Evolutionary conservation across 2,797 vertebrate genomes (phyloP), one percentile per base, ranked within the genome.

Genomic region (Iguana delicatissima): DNA sequence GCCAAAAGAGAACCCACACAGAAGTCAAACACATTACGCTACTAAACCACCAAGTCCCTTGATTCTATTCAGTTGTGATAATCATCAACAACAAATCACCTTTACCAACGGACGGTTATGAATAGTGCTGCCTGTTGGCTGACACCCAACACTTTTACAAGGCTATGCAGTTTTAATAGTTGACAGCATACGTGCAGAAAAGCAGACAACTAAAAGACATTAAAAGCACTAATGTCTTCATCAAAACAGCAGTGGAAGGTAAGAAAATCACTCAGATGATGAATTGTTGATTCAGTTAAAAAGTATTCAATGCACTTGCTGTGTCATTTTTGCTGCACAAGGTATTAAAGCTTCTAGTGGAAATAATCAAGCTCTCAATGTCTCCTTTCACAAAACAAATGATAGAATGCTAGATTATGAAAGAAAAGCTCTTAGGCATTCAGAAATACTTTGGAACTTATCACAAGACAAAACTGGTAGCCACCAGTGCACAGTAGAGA

Each of bases 171-270:
- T 62, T 69, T 50, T 42, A 57, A 5, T 42, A 92, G 38, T 35
- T 69, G 80, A 59, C 4, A 52, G 85, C 85, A 83, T 52, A 87
- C 24, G 0, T 90, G 92, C 59, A 13, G 22, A 3, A 52, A 89
- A 64, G 64, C 20, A 64, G 1, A 13, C 0, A 93, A 80, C 35
- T 18, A 0, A 18, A 35, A 84, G n/a, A 74, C 86, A 88, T 91
- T 84, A 91, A 52, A 62, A 93, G 64, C 91, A 86, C 73, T 62
- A 89, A 84, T 52, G n/a, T 74, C 84, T 94, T 91, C 74, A 74
- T 85, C 77, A 88, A 72, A 88, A 89, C 14, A 89, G 46, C 76
- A 38, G 67, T 84, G 64, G 87, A 93, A 84, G 20, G 86, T 55
- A 46, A 91, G 29, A 88, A 89, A 90, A 88, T 73, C 35, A 91